These are phyloP conservation scores for Nasalis larvatus DNA, from an alignment of 2,113 vertebrate genomes.

Conservation along the genomic window DNA sequence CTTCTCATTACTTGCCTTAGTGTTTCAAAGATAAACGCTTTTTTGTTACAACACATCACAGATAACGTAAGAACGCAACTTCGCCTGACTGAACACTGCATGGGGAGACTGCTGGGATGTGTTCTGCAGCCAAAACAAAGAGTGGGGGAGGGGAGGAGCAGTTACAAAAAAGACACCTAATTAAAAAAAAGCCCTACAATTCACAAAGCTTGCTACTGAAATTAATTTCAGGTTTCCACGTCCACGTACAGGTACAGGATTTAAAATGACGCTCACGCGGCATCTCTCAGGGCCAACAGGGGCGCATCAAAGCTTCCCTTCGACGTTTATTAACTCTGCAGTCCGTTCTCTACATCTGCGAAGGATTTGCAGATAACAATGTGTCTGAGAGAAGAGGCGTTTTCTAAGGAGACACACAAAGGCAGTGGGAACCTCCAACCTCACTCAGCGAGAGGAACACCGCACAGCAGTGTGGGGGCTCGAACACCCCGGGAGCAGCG, in stretches of 20 bases:
- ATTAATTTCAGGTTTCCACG: neutral
- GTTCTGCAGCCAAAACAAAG: neutral
- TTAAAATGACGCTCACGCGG: too few relatives aligned
- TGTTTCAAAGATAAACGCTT: neutral
- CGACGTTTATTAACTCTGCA: too few relatives aligned
- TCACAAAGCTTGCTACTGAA: neutral
- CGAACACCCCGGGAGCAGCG: neutral
- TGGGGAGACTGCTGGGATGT: rapidly evolving
- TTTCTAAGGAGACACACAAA: neutral
- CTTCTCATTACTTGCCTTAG: neutral
- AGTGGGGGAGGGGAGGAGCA: too few relatives aligned
- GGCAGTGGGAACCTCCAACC: neutral
- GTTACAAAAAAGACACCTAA: neutral
- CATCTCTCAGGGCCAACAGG: neutral
- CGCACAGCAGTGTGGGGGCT: neutral
- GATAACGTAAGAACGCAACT: neutral
- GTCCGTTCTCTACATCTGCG: rapidly evolving
- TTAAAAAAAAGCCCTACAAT: neutral
- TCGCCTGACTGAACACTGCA: rapidly evolving
- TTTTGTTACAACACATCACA: neutral
- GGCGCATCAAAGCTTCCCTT: too few relatives aligned
- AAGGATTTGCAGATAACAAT: neutral
- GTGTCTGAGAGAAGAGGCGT: too few relatives aligned
- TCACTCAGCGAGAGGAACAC: too few relatives aligned
- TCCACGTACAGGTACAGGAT: neutral